Evolutionary conservation across 2,888 invertebrate genomes (phyloP), one percentile per base, ranked within the genome.

Genomic region (Pilophorus perplexus): DNA sequence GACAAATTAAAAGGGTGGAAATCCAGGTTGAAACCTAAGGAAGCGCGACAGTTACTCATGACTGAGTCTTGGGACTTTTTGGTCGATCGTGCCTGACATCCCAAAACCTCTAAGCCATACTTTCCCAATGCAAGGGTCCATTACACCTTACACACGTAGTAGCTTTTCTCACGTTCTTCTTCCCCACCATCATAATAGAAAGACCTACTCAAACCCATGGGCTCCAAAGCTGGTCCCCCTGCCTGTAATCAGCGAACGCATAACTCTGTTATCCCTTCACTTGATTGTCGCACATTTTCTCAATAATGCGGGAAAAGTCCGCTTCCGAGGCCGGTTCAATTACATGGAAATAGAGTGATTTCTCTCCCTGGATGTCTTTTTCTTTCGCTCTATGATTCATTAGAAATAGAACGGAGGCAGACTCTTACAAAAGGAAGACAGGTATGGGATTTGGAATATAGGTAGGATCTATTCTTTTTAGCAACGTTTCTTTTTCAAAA

Each of bases 111-210:
- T 28, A 28, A 18, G 25, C 52, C 46, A 46, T 46, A 57, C 55
- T 57, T 57, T 57, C 55, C 55, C 38, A 57, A 57, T 57, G 55
- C 40, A 37, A 57, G 38, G 55, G 38, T 57, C 55, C 55, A 57
- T 40, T 57, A 57, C 37, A 57, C 55, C 40, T 38, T 37, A 37
- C 55, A 40, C 38, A 38, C 40, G 55, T 57, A 57, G 52, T 28
- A 52, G 52, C 28, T 52, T 52, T 52, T 52, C 52, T 52, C 52
- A 52, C 52, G 52, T 52, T 28, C 28, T 20, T 25, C 46, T 46
- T 25, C 46, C n/a, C 22, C 46, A 46, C 46, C 46, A 25, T 46
- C 20, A 46, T 14, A 25, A 2, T 5, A 22, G 46, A 12, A 25
- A 23, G 46, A 46, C 46, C 46, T 25, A 46, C 46, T 46, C 46